Evolutionary conservation across 1,140 invertebrate genomes (phyloP), one percentile per base, ranked within the genome.

Genomic region (Bombus difficillimus): DNA sequence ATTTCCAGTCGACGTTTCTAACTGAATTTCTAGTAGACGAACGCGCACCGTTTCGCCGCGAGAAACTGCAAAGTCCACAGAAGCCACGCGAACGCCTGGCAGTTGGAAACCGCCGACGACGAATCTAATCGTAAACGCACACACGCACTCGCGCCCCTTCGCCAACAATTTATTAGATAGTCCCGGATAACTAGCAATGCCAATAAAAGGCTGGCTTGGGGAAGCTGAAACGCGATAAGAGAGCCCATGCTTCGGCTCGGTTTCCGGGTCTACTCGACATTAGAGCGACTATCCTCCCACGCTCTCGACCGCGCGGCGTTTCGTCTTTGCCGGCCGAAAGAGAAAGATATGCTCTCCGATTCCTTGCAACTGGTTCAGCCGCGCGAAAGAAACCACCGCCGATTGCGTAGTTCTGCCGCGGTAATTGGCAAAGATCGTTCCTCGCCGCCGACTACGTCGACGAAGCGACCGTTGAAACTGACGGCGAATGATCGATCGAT

Each of bases 101-200:
- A 68, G 59, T 34, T 43, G 69, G 41, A 41, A 86, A 81, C 82
- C 78, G 68, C 37, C 37, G 85, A 74, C 79, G 85, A 78, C 79
- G 73, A 53, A 74, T 92, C 93, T 95, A 95, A 95, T 92, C 87
- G 92, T 92, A 91, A 93, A 92, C 90, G 92, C 89, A 93, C 91
- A 94, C 92, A 93, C 88, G 89, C 90, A 88, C 91, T 39, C 88
- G 62, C 89, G 25, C 91, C 89, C 90, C 87, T 86, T 82, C 88
- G 86, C 87, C 85, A 90, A 93, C 93, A 94, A 94, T 94, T 94
- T 95, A 94, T 94, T 94, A 94, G 93, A 94, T 93, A 92, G 92
- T 91, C 88, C 81, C 71, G 92, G 92, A 94, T 94, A 94, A 94
- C 89, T 89, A 89, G 89, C 91, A 93, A 92, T 92, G 92, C 92